Conservation (phyloP, 1,140 invertebrate species). For the Neuroterus valhalla region DNA sequence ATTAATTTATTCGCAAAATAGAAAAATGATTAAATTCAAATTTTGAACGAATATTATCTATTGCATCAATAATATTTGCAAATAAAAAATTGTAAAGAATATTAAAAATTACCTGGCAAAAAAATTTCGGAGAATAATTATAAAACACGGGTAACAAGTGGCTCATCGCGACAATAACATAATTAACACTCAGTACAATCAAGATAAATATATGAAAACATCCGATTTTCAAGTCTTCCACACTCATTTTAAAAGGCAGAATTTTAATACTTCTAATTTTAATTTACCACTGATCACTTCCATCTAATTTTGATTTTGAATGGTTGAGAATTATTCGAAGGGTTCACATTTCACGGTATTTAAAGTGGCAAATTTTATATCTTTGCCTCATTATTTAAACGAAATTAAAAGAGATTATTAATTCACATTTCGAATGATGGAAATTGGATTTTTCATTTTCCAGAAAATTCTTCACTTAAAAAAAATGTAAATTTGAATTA, state of each 20-base stretch:
- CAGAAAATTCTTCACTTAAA: too few species aligned
- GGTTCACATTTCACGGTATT: neutral
- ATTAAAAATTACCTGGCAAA: slow-evolving; percentile 70
- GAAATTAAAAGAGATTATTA: too few species aligned
- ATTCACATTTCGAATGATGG: too few species aligned
- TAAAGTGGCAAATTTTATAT: too few species aligned
- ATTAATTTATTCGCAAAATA: too few species aligned
- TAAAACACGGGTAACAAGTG: slow-evolving; percentile 72
- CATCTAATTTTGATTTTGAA: neutral
- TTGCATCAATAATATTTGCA: neutral
- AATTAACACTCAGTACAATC: slow-evolving; percentile 72
- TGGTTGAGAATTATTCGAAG: neutral
- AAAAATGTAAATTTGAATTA: too few species aligned
- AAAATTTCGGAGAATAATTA: slow-evolving; percentile 72
- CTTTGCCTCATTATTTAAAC: too few species aligned
- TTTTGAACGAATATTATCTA: slow-evolving; percentile 2
- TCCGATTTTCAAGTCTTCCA: slow-evolving; percentile 64
- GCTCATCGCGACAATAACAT: slow-evolving; percentile 74
- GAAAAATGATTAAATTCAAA: neutral
- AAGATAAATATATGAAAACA: slow-evolving; percentile 72
- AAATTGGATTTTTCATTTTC: too few species aligned
- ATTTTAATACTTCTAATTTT: slow-evolving; percentile 11
- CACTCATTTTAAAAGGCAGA: slow-evolving; percentile 55
- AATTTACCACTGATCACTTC: slow-evolving; percentile 4
- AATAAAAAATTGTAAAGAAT: slow-evolving; percentile 2